Conservation (phyloP, 1,140 invertebrate genomes). For the Drosophila subobscura region DNA sequence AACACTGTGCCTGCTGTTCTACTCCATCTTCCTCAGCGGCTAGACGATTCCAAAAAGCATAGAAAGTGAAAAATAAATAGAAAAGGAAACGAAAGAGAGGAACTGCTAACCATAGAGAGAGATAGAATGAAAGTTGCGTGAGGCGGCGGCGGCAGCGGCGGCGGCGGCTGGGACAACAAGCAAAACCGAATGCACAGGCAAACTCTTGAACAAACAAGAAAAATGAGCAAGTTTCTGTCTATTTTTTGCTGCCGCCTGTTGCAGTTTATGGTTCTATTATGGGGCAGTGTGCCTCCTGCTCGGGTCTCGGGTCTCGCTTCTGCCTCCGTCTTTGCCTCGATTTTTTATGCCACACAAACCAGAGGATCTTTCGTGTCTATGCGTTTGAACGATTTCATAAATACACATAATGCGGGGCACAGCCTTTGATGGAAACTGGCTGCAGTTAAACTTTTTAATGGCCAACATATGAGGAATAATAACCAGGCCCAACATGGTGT, state of each 20-base stretch:
- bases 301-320: constrained; percentile 16
- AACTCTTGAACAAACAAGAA: constrained; percentile 50
- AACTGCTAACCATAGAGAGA: not conserved
- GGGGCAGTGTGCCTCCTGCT: constrained; percentile 44
- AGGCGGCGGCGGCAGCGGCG: constrained; percentile 28
- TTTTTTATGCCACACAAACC: constrained; percentile 39
- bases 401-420: constrained; percentile 52
- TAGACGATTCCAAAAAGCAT: constrained; percentile 37
- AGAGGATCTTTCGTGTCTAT: constrained; percentile 32
- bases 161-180: constrained; percentile 22
- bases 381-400: constrained; percentile 51
- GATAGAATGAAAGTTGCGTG: constrained; percentile 50
- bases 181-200: constrained; percentile 42
- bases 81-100: not conserved
- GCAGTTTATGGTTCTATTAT: constrained; percentile 68
- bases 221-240: constrained; percentile 51
- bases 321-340: constrained; percentile 32
- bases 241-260: constrained; percentile 52
- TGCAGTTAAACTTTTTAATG: constrained; percentile 59
- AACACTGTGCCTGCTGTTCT: constrained; percentile 13
- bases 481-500: not conserved
- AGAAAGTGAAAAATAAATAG: constrained; percentile 1
- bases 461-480: constrained; percentile 43
- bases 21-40: constrained; percentile 9
- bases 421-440: constrained; percentile 41